A percentile compares a stretch with the other conserved stretches of the same genome.
Conservation (phyloP, 2,888 invertebrate genomes). For the Mechanitis mazaeus region DNA sequence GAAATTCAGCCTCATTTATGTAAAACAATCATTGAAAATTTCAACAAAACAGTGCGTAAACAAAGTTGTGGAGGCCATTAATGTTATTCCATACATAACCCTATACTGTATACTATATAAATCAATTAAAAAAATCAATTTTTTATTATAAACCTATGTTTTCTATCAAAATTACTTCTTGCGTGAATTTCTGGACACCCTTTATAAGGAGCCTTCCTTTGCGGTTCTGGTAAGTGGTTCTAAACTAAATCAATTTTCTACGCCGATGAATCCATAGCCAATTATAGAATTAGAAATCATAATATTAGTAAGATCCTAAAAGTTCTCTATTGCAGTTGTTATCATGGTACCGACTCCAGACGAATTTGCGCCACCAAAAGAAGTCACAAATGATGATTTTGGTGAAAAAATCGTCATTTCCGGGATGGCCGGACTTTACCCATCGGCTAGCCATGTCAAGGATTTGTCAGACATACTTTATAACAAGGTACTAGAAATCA, state of each 20-base stretch:
- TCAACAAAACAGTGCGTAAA: constrained; percentile 16
- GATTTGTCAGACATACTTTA: constrained; percentile 78
- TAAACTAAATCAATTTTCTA: too few species aligned
- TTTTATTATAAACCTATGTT: too few species aligned
- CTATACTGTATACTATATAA: neutral
- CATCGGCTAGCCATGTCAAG: constrained; percentile 77
- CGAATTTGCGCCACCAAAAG: constrained; percentile 9
- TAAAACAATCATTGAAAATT: constrained; percentile 28
- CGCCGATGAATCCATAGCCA: too few species aligned
- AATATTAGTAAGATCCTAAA: too few species aligned
- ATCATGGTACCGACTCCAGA: constrained; percentile 20
- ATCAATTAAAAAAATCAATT: too few species aligned
- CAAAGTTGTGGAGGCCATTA: constrained; percentile 15
- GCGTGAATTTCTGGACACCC: too few species aligned
- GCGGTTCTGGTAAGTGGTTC: too few species aligned
- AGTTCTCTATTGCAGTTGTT: too few species aligned
- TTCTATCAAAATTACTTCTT: too few species aligned
- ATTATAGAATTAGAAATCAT: too few species aligned
- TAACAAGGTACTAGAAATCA: constrained; percentile 52
- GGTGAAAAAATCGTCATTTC: constrained; percentile 69
- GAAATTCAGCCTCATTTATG: constrained; percentile 29
- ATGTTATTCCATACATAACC: constrained; percentile 14
- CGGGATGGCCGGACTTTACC: constrained; percentile 77
- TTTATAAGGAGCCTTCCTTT: too few species aligned
- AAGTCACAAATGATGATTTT: constrained; percentile 10